A percentile compares a stretch with the other conserved stretches of the same genome.
These are phyloP conservation scores for Ptychodera flava DNA, from an alignment of 35 echinoderm and acorn worm species.

Conservation along the genomic window DNA sequence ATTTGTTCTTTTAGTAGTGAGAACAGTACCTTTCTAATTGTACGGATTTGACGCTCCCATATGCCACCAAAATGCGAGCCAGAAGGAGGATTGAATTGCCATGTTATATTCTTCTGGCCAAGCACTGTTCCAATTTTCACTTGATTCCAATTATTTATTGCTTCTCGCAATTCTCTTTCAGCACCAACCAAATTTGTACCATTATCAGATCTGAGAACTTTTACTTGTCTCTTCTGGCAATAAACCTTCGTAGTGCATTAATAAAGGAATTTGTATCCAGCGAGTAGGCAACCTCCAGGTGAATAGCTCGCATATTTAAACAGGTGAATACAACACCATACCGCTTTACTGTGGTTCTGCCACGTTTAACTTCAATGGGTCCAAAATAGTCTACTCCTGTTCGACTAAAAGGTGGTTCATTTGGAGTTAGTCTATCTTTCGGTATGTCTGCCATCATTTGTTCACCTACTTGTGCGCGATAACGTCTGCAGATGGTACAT, in stretches of 20 bases:
- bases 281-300: slow-evolving; percentile 23
- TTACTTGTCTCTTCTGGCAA: slow-evolving; percentile 18
- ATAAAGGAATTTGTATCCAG: slow-evolving; percentile 41
- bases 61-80: slow-evolving; percentile 33
- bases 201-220: slow-evolving; percentile 55
- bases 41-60: slow-evolving; percentile 31
- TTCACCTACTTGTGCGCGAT: too few species aligned
- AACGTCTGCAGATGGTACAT: neutral
- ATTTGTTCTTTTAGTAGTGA: neutral
- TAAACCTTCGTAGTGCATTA: slow-evolving; percentile 24
- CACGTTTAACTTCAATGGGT: slow-evolving; percentile 28
- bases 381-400: slow-evolving; percentile 47
- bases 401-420: slow-evolving; percentile 27
- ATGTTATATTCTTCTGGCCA: slow-evolving; percentile 21
- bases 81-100: slow-evolving; percentile 43
- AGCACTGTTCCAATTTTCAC: neutral
- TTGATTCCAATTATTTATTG: slow-evolving; percentile 22
- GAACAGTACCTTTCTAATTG: slow-evolving; percentile 22
- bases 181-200: slow-evolving; percentile 50
- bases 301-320: slow-evolving; percentile 39
- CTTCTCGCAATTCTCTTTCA: slow-evolving; percentile 25
- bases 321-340: slow-evolving; percentile 55
- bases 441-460: slow-evolving; percentile 56
- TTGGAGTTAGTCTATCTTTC: slow-evolving; percentile 21
- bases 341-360: slow-evolving; percentile 29